Percentiles rank a stretch among this genome's conserved stretches.
phyloP scores from a whole-genome alignment of 2,113 vertebrate species.

The Glaucomys volans region DNA sequence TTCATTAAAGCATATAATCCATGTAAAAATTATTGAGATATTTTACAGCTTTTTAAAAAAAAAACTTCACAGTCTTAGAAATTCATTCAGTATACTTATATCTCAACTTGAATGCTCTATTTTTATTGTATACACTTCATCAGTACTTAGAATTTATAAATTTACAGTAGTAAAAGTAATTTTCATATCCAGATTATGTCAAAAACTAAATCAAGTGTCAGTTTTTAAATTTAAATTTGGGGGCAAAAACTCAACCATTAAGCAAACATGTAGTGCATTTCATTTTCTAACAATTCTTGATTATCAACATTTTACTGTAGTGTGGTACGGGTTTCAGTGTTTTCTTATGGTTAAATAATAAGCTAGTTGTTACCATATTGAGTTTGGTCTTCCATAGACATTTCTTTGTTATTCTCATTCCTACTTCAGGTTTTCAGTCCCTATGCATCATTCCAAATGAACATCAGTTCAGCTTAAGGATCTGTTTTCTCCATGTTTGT shows the following conservation, averaged over 20 bases:
- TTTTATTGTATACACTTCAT: neutral
- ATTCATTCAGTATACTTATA: neutral
- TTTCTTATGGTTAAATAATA: neutral
- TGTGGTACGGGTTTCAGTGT: neutral
- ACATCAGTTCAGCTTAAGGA: neutral
- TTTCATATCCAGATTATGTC: neutral
- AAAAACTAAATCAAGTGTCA: neutral
- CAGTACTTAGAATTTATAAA: neutral
- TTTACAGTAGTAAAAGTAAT: neutral
- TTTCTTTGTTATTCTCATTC: constrained; percentile 1
- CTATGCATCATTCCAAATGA: neutral
- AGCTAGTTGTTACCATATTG: neutral
- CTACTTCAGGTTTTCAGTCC: neutral
- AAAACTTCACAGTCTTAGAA: neutral
- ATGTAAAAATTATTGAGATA: neutral
- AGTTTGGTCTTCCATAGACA: neutral
- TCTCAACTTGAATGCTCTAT: neutral
- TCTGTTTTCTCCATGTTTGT: neutral
- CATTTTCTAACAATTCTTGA: neutral
- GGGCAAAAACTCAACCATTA: neutral
- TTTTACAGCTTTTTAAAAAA: neutral
- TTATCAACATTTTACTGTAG: neutral
- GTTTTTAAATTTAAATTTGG: constrained; percentile 35
- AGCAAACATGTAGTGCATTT: neutral
- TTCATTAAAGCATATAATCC: neutral